Evolutionary conservation across 1,140 invertebrate genomes (phyloP).

Genomic region (Ceratosolen fusciceps): DNA sequence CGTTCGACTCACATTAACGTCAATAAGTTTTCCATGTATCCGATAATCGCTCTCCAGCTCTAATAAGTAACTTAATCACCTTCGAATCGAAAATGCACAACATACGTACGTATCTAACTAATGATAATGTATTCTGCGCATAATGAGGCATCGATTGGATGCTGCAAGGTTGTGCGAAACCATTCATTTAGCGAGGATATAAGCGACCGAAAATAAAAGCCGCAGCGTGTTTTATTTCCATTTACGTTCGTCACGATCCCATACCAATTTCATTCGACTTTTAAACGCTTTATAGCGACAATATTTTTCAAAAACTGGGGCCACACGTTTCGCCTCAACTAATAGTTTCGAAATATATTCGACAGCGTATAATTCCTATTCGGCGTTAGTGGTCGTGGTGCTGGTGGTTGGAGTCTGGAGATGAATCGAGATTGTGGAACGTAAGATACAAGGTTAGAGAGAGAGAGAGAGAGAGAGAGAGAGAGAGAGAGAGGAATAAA

Average conservation of each 20-base stretch:
- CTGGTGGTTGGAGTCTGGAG: too few relatives aligned
- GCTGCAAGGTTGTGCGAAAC: not conserved
- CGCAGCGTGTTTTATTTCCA: not conserved
- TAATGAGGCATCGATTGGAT: slow-evolving; percentile 1
- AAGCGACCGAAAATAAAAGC: not conserved
- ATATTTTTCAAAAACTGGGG: slow-evolving; percentile 2
- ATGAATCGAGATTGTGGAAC: not conserved
- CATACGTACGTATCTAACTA: not conserved
- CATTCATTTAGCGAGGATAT: not conserved
- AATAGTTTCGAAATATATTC: slow-evolving; percentile 37
- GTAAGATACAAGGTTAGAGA: too few relatives aligned
- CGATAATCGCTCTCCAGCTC: not conserved
- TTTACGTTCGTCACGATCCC: not conserved
- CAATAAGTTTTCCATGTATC: not conserved
- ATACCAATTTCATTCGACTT: not conserved
- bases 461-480: not conserved
- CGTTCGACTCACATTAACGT: too few relatives aligned
- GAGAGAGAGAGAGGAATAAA: slow-evolving; percentile 8
- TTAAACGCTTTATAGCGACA: not conserved
- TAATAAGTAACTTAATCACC: slow-evolving; percentile 25
- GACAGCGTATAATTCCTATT: slow-evolving; percentile 25
- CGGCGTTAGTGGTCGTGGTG: not conserved
- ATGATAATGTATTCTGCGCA: not conserved
- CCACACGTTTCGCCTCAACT: not conserved
- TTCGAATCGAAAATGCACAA: slow-evolving; percentile 8